Base-by-base conservation (phyloP, 2,888 invertebrate species). In the Epinotia demarniana region DNA sequence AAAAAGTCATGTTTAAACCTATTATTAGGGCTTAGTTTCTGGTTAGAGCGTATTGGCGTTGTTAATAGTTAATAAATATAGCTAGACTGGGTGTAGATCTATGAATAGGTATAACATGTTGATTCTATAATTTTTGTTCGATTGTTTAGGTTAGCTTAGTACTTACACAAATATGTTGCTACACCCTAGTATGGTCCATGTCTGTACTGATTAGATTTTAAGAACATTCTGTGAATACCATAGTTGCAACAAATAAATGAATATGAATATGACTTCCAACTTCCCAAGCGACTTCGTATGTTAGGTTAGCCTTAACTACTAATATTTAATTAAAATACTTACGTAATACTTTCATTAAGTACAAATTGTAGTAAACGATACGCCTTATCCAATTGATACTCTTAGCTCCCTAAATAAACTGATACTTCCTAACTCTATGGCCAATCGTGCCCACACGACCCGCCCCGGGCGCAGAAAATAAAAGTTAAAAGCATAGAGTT, bases 391-490 rank as follows among this genome's bases (percentile, higher is more conserved):
- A 53, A 53, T 6, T 27, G 23, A 58, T 58, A 58, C 23, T 58
- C 9, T 53, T 53, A n/a, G 53, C 53, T 53, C n/a, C 13, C 46
- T 16, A 49, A 49, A 46, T 23, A 12, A 58, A 19, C 23, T n/a
- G 4, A n/a, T 5, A n/a, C n/a, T 76, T 43, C 27, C 0, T 71
- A 77, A 69, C 67, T 87, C 90, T 87, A 79, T 77, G 80, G 78
- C 58, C 80, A 80, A 82, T 85, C 89, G 89, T 89, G 90, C 87
- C 85, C 90, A 85, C 86, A 84, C 88, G 86, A 81, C 85, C 84
- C 87, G 91, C 92, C 88, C 84, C 85, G 86, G 88, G 92, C 89
- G 85, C 90, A 85, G 87, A 89, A 90, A 92, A 93, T 93, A 92
- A 93, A 93, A 93, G 91, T 92, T 92, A 89, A 90, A 88, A 85